Base-by-base conservation (phyloP, 2,888 invertebrate species). In the Drosophila neutralis region DNA sequence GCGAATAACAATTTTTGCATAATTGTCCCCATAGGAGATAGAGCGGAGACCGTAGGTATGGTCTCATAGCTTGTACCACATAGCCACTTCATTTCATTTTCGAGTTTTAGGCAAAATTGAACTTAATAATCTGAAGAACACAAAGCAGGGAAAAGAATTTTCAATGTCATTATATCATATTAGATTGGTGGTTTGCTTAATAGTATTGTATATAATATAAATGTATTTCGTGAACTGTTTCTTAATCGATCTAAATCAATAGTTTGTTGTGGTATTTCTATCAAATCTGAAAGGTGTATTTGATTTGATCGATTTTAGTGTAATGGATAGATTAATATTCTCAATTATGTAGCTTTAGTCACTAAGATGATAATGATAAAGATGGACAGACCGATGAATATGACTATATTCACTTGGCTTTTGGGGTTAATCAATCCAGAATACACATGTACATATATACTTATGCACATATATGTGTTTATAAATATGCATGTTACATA, bases 1-100 rank as follows among this genome's bases (percentile, higher is more conserved):
- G 36, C 21, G 21, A 54, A 36, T 36, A 36, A 54, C 18, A 54
- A 36, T 18, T 24, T 54, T 36, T 18, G 53, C 35, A 54, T 54
- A 53, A 36, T 36, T 54, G 24, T 36, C 6, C 36, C 53, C 53
- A 54, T 6, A 36, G 53, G 53, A 35, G 18, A 24, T 24, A 10
- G 15, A 24, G 53, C 7, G 2, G 45, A 45, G 45, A 10, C 33
- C 35, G 10, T 31, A n/a, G 51, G n/a, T 10, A 29, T n/a, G 29
- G 5, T n/a, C 18, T 5, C 11, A 18, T 1, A n/a, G 13, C 51
- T 49, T 49, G 27, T 18, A 1, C 49, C 27, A 29, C 6, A 52
- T n/a, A 31, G 33, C 52, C 33, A 31, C 10, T 53, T 33, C 24
- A 24, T 24, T 24, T 54, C 1, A 53, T 36, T 36, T 35, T 11